phyloP scores from a whole-genome alignment of 2,113 vertebrate genomes.

The Catagonus wagneri region DNA sequence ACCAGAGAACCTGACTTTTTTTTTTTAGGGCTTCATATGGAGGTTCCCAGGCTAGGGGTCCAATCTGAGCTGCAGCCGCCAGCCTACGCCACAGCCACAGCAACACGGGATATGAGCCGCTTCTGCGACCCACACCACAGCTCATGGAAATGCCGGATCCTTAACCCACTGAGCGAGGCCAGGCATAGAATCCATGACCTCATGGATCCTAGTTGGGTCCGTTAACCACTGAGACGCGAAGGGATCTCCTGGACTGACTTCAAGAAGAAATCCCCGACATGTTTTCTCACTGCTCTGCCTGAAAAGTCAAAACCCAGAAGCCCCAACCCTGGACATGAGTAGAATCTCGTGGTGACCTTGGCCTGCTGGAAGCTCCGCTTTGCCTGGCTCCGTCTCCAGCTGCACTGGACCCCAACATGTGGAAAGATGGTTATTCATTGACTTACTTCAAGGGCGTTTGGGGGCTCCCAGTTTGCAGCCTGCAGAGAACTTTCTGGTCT shows the following conservation, averaged over 20 bases:
- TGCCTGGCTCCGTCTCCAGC: not conserved
- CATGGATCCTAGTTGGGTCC: too few relatives aligned
- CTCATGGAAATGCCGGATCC: too few relatives aligned
- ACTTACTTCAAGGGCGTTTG: not conserved
- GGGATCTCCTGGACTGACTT: not conserved
- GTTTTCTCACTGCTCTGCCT: not conserved
- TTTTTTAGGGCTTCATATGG: too few relatives aligned
- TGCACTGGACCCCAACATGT: rapidly evolving
- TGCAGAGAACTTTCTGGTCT: not conserved
- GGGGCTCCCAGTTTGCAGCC: not conserved
- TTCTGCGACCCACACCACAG: too few relatives aligned
- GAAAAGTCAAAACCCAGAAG: not conserved
- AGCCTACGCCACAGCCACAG: too few relatives aligned
- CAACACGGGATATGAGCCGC: too few relatives aligned
- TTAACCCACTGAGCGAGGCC: too few relatives aligned
- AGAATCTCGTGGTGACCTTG: rapidly evolving
- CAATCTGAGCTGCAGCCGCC: too few relatives aligned
- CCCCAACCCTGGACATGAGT: not conserved
- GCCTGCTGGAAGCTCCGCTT: rapidly evolving
- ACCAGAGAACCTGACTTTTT: not conserved
- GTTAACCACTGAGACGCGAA: too few relatives aligned
- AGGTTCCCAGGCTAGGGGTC: too few relatives aligned
- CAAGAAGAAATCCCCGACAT: not conserved
- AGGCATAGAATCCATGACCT: too few relatives aligned
- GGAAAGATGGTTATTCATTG: not conserved